These are phyloP conservation scores for Rhegmatorhina hoffmannsi DNA, from an alignment of 2,113 vertebrate species.

Conservation along the genomic window DNA sequence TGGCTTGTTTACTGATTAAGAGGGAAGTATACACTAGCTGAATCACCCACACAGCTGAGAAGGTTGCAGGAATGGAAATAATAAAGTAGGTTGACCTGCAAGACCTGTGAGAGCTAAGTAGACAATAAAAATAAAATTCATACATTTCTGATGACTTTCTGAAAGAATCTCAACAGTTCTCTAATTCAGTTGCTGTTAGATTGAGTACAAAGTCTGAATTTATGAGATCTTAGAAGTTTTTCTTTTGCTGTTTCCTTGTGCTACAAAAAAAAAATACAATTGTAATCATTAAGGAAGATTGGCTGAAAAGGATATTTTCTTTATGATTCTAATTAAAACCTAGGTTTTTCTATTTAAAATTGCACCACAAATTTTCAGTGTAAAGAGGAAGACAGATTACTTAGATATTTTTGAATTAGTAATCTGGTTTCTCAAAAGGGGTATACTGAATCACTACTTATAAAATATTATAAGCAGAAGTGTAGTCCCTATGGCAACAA, in stretches of 20 bases:
- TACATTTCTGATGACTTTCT: background rate
- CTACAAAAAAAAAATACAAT: background rate
- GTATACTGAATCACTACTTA: background rate
- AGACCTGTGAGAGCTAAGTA: background rate
- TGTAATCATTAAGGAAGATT: background rate
- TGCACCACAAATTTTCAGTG: background rate
- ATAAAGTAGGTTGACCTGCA: background rate
- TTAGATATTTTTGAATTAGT: background rate
- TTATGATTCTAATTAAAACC: background rate
- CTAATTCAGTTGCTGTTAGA: background rate
- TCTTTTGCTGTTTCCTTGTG: background rate
- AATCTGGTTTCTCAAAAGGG: background rate
- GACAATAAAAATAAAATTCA: background rate
- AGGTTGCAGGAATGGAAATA: background rate
- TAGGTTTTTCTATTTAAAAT: background rate
- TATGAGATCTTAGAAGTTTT: background rate
- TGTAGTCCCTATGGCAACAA: background rate
- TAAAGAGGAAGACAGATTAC: background rate
- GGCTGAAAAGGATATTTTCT: background rate
- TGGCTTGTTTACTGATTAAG: background rate
- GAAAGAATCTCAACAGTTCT: background rate
- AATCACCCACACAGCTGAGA: background rate
- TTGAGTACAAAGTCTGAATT: background rate
- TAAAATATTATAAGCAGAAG: background rate
- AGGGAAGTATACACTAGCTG: background rate